These are phyloP conservation scores for Tetragonisca angustula DNA, from an alignment of 2,888 invertebrate genomes.

Conservation along the genomic window DNA sequence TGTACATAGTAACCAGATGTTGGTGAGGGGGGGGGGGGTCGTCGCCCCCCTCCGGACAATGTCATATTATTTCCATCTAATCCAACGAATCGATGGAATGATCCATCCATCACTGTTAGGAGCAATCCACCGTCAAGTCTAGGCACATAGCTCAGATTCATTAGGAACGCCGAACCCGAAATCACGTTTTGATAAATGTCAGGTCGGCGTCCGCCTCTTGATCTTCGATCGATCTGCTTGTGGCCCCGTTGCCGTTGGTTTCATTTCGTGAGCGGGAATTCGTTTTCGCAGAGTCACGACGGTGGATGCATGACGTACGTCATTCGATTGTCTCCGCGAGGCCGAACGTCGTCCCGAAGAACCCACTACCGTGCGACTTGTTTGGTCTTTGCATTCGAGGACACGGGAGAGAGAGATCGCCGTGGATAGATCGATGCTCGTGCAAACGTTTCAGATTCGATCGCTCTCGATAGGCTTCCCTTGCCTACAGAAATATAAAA, in stretches of 20 bases:
- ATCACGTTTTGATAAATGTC: slow-evolving; percentile 72
- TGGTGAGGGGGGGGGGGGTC: neutral
- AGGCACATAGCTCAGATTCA: slow-evolving; percentile 42
- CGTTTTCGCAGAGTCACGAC: slow-evolving; percentile 58
- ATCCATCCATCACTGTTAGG: slow-evolving; percentile 68
- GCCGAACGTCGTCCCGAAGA: neutral
- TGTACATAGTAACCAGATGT: slow-evolving; percentile 64
- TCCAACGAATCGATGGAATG: slow-evolving; percentile 65
- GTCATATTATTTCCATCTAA: slow-evolving; percentile 68
- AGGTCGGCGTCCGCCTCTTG: slow-evolving; percentile 16
- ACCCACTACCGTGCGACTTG: slow-evolving; percentile 48
- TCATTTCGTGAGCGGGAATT: slow-evolving; percentile 37
- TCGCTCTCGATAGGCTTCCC: neutral
- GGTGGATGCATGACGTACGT: slow-evolving; percentile 63
- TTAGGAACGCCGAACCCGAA: slow-evolving; percentile 66
- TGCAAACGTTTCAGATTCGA: neutral
- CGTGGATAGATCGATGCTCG: neutral
- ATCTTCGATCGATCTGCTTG: neutral
- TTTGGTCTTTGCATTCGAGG: slow-evolving; percentile 26
- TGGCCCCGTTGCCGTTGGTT: slow-evolving; percentile 16
- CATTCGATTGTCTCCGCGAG: slow-evolving; percentile 54
- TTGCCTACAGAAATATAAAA: too few relatives aligned
- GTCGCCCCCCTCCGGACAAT: slow-evolving; percentile 44
- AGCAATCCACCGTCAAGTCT: slow-evolving; percentile 33
- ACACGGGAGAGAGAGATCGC: neutral